Base-by-base conservation (phyloP, 2,113 vertebrate species). In the Phaetusa simplex region DNA sequence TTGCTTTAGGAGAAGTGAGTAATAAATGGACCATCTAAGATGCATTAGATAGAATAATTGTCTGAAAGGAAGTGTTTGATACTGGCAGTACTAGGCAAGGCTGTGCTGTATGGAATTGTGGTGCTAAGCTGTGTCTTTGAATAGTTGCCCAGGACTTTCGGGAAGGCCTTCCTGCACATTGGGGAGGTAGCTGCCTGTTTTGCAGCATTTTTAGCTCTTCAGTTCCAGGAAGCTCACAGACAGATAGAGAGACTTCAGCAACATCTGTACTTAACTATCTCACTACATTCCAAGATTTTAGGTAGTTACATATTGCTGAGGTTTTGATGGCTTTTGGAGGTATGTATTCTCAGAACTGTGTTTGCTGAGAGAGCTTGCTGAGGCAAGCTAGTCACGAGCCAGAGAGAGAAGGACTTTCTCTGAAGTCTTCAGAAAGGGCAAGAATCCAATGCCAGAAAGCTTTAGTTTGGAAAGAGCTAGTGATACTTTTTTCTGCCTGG, bases 141-240 rank as follows among this genome's bases (percentile, higher is more conserved):
- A 42, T 15, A 53, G 36, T 47, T 32, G 29, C 20, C n/a, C 30
- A 67, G 27, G 47, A n/a, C 61, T 90, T 55, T 36, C 56, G 38
- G 65, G 24, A 36, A 52, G 26, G 17, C 40, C 5, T 52, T 86
- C 45, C 66, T 72, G 34, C 21, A 21, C 0, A 0, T 0, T 72
- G 32, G 47, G 45, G 38, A 59, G 17, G 14, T n/a, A 36, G 29
- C 52, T 85, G 29, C 43, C 53, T 65, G 17, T 76, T 92, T 56
- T 77, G 26, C 43, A 85, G 47, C 38, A 30, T 79, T 92, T 86
- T 34, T 58, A 73, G 30, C 49, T 61, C 43, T 58, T 61, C 43
- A 32, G 3, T 85, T 79, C 50, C 19, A 32, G 53, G 56, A 87
- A 87, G 43, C 19, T 58, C 36, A 27, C 27, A 77, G 34, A 59